Evolutionary conservation across 2,888 invertebrate genomes (phyloP).

Genomic region (Camponotus fellah): DNA sequence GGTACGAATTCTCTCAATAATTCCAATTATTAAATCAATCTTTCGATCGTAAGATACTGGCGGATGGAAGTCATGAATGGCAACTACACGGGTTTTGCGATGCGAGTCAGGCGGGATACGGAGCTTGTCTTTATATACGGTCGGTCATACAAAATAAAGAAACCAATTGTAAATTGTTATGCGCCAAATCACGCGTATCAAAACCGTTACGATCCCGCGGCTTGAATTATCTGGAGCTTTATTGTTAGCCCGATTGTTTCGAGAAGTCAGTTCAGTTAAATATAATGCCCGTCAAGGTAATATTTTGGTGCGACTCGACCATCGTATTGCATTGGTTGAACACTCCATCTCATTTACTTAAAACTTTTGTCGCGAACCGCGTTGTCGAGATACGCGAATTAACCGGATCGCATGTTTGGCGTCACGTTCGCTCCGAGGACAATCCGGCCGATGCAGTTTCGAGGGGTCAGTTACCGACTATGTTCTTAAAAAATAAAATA

Average conservation of each 20-base stretch:
- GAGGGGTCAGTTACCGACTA: not conserved
- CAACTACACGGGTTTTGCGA: no score
- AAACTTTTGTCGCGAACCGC: not conserved
- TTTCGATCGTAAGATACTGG: no score
- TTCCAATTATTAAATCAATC: no score
- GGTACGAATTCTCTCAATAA: no score
- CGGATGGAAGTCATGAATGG: no score
- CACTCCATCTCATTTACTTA: not conserved
- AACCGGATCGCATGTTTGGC: not conserved
- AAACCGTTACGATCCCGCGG: no score
- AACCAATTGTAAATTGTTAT: no score
- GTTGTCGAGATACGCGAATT: not conserved
- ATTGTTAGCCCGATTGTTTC: no score
- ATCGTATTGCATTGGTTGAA: not conserved
- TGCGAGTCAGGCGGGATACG: no score
- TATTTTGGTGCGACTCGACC: not conserved
- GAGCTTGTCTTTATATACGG: no score
- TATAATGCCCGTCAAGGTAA: not conserved
- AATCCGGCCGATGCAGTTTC: not conserved
- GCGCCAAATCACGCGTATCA: no score
- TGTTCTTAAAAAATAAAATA: not conserved
- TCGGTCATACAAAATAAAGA: no score
- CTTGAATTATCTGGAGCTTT: slow-evolving; percentile 63
- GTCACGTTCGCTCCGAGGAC: not conserved
- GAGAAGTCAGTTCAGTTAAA: not conserved